Percentiles rank a stretch among this genome's conserved stretches.
Conservation (phyloP, 2,797 vertebrate genomes). For the Moxostoma hubbsi region DNA sequence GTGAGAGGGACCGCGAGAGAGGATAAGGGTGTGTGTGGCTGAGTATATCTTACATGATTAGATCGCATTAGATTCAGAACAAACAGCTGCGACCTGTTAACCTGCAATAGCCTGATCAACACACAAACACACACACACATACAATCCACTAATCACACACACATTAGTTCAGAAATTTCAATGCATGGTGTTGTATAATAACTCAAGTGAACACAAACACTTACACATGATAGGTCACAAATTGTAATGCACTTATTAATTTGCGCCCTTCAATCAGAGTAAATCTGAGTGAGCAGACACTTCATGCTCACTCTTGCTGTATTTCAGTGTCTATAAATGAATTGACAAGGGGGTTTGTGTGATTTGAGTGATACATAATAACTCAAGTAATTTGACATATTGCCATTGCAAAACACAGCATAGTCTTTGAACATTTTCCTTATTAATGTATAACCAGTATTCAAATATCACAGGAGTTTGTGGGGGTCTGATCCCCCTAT, state of each 20-base stretch:
- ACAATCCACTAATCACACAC: not conserved
- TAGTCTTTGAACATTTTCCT: not conserved
- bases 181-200: slow-evolving; percentile 1
- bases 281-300: not conserved
- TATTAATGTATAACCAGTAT: not conserved
- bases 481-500: too few relatives aligned
- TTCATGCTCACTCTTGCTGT: not conserved
- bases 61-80: slow-evolving; percentile 37
- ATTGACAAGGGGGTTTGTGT: not conserved
- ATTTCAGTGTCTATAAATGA: not conserved
- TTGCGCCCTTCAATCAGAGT: not conserved
- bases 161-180: slow-evolving; percentile 23
- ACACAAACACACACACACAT: not conserved
- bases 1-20: slow-evolving; percentile 3
- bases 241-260: slow-evolving; percentile 7
- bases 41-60: slow-evolving; percentile 39
- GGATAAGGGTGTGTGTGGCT: slow-evolving; percentile 20
- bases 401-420: not conserved
- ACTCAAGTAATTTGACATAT: not conserved
- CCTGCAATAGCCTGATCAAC: slow-evolving; percentile 3
- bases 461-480: not conserved
- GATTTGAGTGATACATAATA: not conserved
- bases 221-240: slow-evolving; percentile 10
- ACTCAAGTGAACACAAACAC: not conserved
- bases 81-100: slow-evolving; percentile 48